Percentiles rank a stretch among this genome's conserved stretches.
These are phyloP conservation scores for Pomatostomus ruficeps DNA, from an alignment of 2,113 vertebrate species.

Conservation along the genomic window DNA sequence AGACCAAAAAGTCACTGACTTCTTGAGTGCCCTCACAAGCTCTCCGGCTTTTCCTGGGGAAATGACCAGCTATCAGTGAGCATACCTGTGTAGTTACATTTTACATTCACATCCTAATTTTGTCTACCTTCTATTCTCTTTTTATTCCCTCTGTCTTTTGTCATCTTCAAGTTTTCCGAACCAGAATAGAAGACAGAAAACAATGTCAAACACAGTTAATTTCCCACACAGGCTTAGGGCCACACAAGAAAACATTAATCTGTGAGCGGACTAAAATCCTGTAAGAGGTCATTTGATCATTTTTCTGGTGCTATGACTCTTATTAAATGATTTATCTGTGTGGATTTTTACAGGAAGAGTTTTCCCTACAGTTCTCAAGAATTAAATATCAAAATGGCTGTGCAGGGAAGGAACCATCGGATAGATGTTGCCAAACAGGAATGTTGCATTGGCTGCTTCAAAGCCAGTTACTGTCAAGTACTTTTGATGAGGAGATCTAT, in stretches of 20 bases:
- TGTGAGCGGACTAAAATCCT: background rate
- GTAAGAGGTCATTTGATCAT: background rate
- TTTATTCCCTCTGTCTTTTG: background rate
- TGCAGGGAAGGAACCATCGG: accelerated
- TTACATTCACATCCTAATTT: background rate
- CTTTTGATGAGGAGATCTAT: background rate
- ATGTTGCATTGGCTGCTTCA: background rate
- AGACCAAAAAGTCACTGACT: background rate
- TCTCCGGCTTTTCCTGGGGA: background rate
- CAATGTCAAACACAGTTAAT: background rate
- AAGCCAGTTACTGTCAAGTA: background rate
- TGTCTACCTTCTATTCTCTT: background rate
- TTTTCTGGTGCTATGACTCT: background rate
- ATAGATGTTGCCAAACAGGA: background rate
- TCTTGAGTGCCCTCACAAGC: background rate
- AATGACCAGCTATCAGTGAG: background rate
- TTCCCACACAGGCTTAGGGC: background rate
- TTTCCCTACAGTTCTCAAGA: background rate
- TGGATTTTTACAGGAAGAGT: background rate
- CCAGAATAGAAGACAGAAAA: background rate
- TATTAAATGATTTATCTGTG: background rate
- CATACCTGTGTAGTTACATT: background rate
- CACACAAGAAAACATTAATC: background rate
- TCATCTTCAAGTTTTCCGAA: background rate
- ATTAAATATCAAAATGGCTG: background rate